A percentile compares a stretch with the other conserved stretches of the same genome.
Conservation (phyloP, 2,797 vertebrate species). For the Sebastes miniatus region DNA sequence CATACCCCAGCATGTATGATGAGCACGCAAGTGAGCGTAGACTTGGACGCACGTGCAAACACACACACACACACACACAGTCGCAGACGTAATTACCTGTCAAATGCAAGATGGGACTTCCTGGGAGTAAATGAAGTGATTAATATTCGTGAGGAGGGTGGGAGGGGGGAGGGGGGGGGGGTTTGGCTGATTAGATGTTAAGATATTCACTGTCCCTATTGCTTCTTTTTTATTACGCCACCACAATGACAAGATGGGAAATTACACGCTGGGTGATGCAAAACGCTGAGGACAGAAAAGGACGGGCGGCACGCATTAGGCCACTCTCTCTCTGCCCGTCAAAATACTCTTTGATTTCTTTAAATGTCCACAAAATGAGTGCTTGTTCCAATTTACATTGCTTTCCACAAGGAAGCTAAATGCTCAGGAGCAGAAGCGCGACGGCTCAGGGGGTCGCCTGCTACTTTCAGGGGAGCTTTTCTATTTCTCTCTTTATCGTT, state of each 20-base stretch:
- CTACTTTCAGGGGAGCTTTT: not conserved
- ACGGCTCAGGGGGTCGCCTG: not conserved
- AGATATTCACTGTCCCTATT: constrained; percentile 58
- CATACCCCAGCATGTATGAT: not conserved
- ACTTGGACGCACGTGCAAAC: not conserved
- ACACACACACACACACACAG: not conserved
- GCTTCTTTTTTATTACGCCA: constrained; percentile 52
- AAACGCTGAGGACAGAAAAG: constrained; percentile 12
- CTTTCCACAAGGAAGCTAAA: not conserved
- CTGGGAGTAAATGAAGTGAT: constrained; percentile 74
- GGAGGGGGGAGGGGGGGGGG: not conserved
- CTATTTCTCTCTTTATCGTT: not conserved
- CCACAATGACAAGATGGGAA: constrained; percentile 46
- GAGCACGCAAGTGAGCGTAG: not conserved
- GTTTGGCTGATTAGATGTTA: constrained; percentile 55
- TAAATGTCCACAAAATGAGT: not conserved
- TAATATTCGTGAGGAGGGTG: constrained; percentile 61
- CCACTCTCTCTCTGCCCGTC: not conserved
- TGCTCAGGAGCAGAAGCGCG: not conserved
- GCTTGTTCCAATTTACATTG: constrained; percentile 11
- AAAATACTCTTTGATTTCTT: constrained; percentile 13
- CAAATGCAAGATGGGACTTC: constrained; percentile 65
- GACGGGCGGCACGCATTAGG: not conserved
- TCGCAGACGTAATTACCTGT: constrained; percentile 70
- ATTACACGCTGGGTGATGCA: constrained; percentile 30